Evolutionary conservation across 2,113 vertebrate species (phyloP), one percentile per base, ranked within the genome.

Genomic region (Salvator merianae): DNA sequence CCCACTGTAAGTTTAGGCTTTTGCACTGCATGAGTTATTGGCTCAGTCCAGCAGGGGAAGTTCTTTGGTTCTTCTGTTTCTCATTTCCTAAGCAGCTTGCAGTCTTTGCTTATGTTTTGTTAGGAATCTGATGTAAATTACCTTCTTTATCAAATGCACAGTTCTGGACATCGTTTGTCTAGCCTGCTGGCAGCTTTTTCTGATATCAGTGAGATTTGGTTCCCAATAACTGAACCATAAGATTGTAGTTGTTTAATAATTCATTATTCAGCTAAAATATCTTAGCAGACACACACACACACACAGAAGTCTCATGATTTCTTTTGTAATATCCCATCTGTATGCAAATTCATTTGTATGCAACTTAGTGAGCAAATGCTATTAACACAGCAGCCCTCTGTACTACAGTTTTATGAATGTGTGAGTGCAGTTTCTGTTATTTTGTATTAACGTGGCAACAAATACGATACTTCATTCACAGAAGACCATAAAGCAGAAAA

Each of bases 301-400:
- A 96, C 95, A 94, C 94, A 93, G 85, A 93, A 88, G 88, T 92
- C 93, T 88, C 85, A 87, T 92, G 94, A 87, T 92, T 92, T 86
- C 88, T 94, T 91, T 94, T 91, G 90, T 88, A 90, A 87, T 88
- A 93, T 89, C 93, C 95, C 94, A 95, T 96, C 95, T 96, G 94
- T 95, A 96, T 96, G 95, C 93, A 96, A 96, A 96, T 96, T 92
- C 91, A 93, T 91, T 89, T 86, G 88, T 81, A 86, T 65, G 90
- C 91, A 95, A 93, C 94, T 94, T 94, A 93, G 84, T 95, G 93
- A 90, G 91, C 92, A 95, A 95, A 92, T 66, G 88, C 89, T 90
- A 91, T 92, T 92, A 83, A 92, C 70, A 85, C 88, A 91, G 47
- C 90, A 95, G 90, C 4, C 55, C 94, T 89, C 26, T 3, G 70